Evolutionary conservation across 2,113 vertebrate species (phyloP), one percentile per base, ranked within the genome.

Genomic region (Dasyornis broadbenti): DNA sequence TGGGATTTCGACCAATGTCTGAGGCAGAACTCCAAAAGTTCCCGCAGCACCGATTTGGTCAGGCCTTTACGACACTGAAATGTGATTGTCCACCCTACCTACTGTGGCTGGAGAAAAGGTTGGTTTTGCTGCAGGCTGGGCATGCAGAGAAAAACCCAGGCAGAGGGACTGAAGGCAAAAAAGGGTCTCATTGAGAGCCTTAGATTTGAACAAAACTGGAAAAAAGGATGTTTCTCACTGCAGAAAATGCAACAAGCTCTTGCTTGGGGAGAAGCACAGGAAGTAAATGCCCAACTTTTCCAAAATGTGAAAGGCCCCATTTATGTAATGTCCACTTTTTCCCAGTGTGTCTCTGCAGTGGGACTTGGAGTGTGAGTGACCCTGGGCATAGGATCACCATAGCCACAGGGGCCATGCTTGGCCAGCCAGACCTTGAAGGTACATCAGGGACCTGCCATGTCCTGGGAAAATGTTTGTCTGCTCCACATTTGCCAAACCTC

Each of bases 51-150:
- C 97, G 7, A 39, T 99, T 98, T 76, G 99, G 99, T 40, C 99
- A 99, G 20, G 98, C 98, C 11, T 99, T 99, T 91, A 99, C 98
- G 0, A 99, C 99, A 8, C 54, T 99, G 65, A 99, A 99, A 77
- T 99, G 99, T 47, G 99, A 99, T 94, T 98, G 98, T 44, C 90
- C 96, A 33, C 70, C 61, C n/a, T 99, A 99, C 97, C 97, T 99
- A 70, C 98, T 98, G 0, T 99, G 99, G 99, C 91, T 99, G 73
- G 96, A 99, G 94, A 98, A 98, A 95, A 99, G 98, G 99, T 99
- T 81, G 39, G 97, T 96, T 60, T 49, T 86, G 77, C 61, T 52
- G 59, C 21, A 50, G 59, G 33, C 11, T 66, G 57, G 11, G 21
- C 20, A 13, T 2, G 7, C 15, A 31, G 70, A 42, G 30, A 31